Evolutionary conservation across 2,797 vertebrate species (phyloP).

Genomic region (Fratercula arctica): DNA sequence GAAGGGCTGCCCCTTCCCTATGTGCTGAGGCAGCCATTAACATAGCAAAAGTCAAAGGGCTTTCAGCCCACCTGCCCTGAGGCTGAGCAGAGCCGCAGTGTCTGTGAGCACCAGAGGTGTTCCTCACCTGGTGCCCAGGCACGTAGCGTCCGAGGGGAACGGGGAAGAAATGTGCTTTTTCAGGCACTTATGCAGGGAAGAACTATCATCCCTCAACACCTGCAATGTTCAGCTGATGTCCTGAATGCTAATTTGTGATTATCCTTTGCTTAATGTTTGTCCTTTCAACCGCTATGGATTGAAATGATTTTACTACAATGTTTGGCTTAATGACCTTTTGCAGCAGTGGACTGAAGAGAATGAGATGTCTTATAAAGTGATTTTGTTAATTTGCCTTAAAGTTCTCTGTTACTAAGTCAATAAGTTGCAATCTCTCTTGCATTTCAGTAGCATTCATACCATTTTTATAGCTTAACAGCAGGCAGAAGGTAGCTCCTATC

Average conservation of each 20-base stretch:
- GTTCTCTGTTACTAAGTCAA: background rate
- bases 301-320: background rate
- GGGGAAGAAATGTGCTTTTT: background rate
- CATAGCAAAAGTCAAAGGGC: background rate
- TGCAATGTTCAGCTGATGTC: background rate
- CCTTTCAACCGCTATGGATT: background rate
- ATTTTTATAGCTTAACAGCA: background rate
- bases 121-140: too few relatives aligned
- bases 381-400: conserved; percentile 13
- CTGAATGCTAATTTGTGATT: conserved; percentile 26
- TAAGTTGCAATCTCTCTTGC: background rate
- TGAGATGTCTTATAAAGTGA: background rate
- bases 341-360: background rate
- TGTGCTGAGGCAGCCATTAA: background rate
- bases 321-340: conserved; percentile 8
- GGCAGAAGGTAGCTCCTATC: background rate
- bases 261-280: conserved; percentile 7
- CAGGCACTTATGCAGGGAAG: background rate
- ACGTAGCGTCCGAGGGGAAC: accelerated
- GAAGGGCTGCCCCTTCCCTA: background rate
- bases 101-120: too few relatives aligned
- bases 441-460: background rate
- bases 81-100: background rate
- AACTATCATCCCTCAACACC: background rate
- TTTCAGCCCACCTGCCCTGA: background rate